Percentiles rank a stretch among this genome's conserved stretches.
These are phyloP conservation scores for Wiebesia pumilae DNA, from an alignment of 1,140 invertebrate species.

Conservation along the genomic window DNA sequence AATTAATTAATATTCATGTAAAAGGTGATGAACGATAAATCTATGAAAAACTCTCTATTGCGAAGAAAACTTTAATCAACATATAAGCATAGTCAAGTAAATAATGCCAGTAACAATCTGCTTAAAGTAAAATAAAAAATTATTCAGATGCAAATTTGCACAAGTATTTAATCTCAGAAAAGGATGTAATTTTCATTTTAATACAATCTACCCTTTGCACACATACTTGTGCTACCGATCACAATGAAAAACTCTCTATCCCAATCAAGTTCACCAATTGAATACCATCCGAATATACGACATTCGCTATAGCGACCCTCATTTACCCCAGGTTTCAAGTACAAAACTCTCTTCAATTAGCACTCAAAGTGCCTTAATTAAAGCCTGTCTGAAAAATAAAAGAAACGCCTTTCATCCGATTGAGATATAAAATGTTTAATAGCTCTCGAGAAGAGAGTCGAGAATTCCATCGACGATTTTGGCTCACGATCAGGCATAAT, in stretches of 20 bases:
- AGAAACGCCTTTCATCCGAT: conserved; percentile 14
- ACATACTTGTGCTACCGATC: not conserved
- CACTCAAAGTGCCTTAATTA: conserved; percentile 28
- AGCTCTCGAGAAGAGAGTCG: conserved; percentile 10
- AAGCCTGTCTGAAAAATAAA: not conserved
- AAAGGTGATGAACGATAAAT: not conserved
- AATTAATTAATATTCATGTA: not conserved
- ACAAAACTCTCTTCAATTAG: conserved; percentile 27
- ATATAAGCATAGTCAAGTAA: not conserved
- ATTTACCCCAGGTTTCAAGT: not conserved
- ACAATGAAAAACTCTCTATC: not conserved
- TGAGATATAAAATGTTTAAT: conserved; percentile 51
- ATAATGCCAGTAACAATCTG: not conserved
- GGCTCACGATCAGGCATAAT: conserved; percentile 27
- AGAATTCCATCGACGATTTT: conserved; percentile 5
- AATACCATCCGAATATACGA: not conserved
- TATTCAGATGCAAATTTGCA: not conserved
- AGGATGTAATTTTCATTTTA: conserved; percentile 44
- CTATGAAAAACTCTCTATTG: not conserved
- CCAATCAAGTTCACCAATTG: not conserved
- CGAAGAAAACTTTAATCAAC: not conserved
- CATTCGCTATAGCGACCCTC: not conserved
- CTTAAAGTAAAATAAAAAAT: conserved; percentile 23
- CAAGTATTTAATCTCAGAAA: conserved; percentile 11
- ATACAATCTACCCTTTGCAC: conserved; percentile 41